Percentiles rank a stretch among this genome's conserved stretches.
Conservation (phyloP, 92 coral and sea anemone species). For the Epizoanthus scotinus region DNA sequence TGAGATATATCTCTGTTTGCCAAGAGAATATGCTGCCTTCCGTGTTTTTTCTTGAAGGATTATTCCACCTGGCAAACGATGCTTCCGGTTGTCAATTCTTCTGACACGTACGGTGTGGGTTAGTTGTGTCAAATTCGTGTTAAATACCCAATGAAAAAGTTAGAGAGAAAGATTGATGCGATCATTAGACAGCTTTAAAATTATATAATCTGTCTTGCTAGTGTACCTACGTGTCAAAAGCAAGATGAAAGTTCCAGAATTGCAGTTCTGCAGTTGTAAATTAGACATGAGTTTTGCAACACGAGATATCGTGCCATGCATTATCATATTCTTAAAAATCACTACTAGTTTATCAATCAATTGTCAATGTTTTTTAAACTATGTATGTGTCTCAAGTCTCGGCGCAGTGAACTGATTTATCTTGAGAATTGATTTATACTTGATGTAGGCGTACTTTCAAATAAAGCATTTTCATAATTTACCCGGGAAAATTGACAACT, state of each 20-base stretch:
- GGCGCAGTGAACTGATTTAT: background rate
- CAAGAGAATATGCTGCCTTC: background rate
- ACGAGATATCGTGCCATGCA: background rate
- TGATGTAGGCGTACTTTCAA: background rate
- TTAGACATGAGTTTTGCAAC: background rate
- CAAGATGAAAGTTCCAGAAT: background rate
- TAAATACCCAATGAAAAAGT: background rate
- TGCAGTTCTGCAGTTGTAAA: background rate
- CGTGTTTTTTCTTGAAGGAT: background rate
- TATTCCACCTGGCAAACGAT: background rate
- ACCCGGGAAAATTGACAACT: no score
- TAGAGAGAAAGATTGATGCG: no score
- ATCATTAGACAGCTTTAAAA: background rate
- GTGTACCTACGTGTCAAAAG: background rate
- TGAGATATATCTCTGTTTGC: no score
- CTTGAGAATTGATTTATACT: background rate
- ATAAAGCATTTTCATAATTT: background rate
- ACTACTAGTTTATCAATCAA: conserved; percentile 6
- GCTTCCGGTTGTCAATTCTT: conserved; percentile 2
- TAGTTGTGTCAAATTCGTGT: conserved; percentile 2
- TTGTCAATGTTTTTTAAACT: background rate
- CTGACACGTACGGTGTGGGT: conserved; percentile 4
- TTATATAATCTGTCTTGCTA: background rate
- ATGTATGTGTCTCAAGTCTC: background rate
- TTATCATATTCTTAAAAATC: conserved; percentile 3